Percentiles rank a stretch among this genome's conserved stretches.
phyloP scores from a whole-genome alignment of 2,113 vertebrate genomes.

The Brachypodius melanocephalos region DNA sequence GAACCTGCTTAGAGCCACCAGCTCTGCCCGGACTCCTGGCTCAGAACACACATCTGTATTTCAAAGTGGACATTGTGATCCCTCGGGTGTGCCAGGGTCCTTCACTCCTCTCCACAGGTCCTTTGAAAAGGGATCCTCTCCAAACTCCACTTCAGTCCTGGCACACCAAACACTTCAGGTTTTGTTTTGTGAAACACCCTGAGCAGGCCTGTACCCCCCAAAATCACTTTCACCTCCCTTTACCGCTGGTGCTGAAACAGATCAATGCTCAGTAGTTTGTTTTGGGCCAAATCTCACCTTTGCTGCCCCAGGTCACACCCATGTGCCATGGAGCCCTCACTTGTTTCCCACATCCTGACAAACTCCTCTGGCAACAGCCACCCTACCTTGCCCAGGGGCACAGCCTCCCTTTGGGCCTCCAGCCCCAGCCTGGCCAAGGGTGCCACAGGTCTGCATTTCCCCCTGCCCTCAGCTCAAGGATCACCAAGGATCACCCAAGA shows the following conservation, averaged over 20 bases:
- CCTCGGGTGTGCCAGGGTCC: accelerated
- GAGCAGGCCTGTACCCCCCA: accelerated
- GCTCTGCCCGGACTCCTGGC: not conserved
- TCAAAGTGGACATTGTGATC: accelerated
- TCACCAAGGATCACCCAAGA: accelerated
- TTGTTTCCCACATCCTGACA: accelerated
- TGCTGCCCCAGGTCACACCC: accelerated
- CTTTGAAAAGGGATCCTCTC: not conserved
- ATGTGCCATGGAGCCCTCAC: accelerated
- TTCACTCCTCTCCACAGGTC: accelerated
- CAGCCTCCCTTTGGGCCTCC: not conserved
- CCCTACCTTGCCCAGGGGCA: accelerated
- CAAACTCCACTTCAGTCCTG: not conserved
- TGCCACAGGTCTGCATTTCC: accelerated
- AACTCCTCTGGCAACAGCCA: accelerated
- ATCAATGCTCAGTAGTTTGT: accelerated
- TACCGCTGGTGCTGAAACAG: accelerated
- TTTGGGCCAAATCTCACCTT: accelerated
- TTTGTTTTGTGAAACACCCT: not conserved
- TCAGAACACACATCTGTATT: accelerated
- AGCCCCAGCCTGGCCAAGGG: not conserved
- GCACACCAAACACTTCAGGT: not conserved
- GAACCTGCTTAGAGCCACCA: accelerated
- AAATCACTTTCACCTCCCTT: not conserved
- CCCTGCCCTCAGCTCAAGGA: not conserved